Percentiles rank a stretch among this genome's conserved stretches.
Conservation (phyloP, 2,888 invertebrate genomes). For the Notodonta dromedarius region DNA sequence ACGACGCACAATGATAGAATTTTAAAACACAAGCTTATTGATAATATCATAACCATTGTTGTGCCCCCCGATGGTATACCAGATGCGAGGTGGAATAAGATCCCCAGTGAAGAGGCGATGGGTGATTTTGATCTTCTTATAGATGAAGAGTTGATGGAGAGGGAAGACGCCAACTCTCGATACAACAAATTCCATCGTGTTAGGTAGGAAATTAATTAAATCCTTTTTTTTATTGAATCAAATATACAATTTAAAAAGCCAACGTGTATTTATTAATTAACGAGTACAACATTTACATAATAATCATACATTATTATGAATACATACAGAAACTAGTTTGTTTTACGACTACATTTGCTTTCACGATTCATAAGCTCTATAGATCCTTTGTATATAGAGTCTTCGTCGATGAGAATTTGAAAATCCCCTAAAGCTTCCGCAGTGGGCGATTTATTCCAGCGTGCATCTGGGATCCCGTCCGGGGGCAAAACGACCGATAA, state of each 20-base stretch:
- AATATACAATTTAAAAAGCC: slow-evolving; percentile 13
- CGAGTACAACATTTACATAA: neutral
- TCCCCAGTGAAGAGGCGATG: slow-evolving; percentile 88
- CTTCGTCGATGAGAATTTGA: slow-evolving; percentile 89
- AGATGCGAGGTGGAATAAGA: slow-evolving; percentile 95
- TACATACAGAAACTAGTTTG: neutral
- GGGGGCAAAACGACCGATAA: slow-evolving; percentile 94
- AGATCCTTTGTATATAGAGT: slow-evolving; percentile 86
- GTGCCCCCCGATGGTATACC: slow-evolving; percentile 95
- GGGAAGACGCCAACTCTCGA: slow-evolving; percentile 81
- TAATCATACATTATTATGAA: neutral
- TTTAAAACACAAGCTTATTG: slow-evolving; percentile 96
- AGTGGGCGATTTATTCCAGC: slow-evolving; percentile 92
- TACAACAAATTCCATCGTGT: slow-evolving; percentile 55
- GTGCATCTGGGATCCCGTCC: slow-evolving; percentile 92
- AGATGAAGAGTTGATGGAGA: slow-evolving; percentile 91
- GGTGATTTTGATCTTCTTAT: slow-evolving; percentile 94
- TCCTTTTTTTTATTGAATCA: slow-evolving; percentile 11
- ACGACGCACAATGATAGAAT: slow-evolving; percentile 98
- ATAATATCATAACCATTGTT: slow-evolving; percentile 96
- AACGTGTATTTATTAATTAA: neutral
- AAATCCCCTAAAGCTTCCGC: slow-evolving; percentile 91
- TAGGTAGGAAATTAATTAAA: slow-evolving; percentile 24
- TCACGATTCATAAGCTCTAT: slow-evolving; percentile 37
- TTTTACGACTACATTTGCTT: slow-evolving; percentile 33